Evolutionary conservation across 2,888 invertebrate genomes (phyloP).

Genomic region (Strigamia crassipes): DNA sequence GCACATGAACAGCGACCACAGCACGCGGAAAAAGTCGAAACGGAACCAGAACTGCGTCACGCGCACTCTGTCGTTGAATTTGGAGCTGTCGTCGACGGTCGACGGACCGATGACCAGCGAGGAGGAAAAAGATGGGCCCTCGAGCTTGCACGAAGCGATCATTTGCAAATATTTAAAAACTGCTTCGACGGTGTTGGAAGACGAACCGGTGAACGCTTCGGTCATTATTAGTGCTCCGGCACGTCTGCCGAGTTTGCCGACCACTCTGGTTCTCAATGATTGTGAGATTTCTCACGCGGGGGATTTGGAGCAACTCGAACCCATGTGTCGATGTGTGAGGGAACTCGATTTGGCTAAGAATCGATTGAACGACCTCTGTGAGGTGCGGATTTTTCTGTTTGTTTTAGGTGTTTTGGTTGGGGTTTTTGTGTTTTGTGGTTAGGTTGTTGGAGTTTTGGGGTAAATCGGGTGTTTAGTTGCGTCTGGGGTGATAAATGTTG

Average conservation of each 20-base stretch:
- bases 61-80: slow-evolving; percentile 31
- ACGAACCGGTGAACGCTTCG: slow-evolving; percentile 48
- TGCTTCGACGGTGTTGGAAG: slow-evolving; percentile 57
- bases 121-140: neutral
- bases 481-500: too few species aligned
- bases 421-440: neutral
- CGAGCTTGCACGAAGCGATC: slow-evolving; percentile 72
- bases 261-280: slow-evolving; percentile 79
- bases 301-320: slow-evolving; percentile 75
- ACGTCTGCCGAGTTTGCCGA: slow-evolving; percentile 54
- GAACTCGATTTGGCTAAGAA: slow-evolving; percentile 94
- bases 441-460: too few species aligned
- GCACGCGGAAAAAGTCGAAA: neutral
- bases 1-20: neutral
- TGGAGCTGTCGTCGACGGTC: neutral
- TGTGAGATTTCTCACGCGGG: slow-evolving; percentile 90
- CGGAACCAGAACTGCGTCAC: slow-evolving; percentile 28
- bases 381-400: slow-evolving; percentile 65
- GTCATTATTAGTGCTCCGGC: slow-evolving; percentile 51
- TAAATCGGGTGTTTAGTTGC: too few species aligned
- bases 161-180: slow-evolving; percentile 78
- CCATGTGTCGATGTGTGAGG: slow-evolving; percentile 85
- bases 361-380: slow-evolving; percentile 82
- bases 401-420: neutral
- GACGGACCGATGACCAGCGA: neutral